These are phyloP conservation scores for Cosmopolites sordidus DNA, from an alignment of 2,888 invertebrate species.

Conservation along the genomic window DNA sequence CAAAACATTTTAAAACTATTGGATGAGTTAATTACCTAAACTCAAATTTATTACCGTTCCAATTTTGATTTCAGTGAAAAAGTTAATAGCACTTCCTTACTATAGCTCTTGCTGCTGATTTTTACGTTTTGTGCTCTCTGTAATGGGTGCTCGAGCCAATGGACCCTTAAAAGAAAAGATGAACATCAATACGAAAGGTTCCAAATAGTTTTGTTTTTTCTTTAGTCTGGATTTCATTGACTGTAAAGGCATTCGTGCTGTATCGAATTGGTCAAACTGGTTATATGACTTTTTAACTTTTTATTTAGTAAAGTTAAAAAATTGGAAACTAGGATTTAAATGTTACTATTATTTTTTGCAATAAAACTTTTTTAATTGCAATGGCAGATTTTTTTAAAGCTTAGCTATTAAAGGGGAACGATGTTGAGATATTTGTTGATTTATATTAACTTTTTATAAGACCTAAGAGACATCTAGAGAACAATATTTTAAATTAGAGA, in stretches of 20 bases:
- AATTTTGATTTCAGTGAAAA: conserved; percentile 11
- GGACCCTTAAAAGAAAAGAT: conserved; percentile 13
- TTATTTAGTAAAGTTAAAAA: too few species aligned
- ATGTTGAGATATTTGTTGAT: too few species aligned
- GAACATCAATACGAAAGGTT: conserved; percentile 12
- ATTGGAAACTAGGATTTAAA: too few species aligned
- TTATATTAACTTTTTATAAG: too few species aligned
- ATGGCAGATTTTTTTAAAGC: too few species aligned
- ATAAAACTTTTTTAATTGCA: too few species aligned
- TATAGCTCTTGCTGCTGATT: conserved; percentile 8
- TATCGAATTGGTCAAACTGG: conserved; percentile 9
- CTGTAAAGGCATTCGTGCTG: conserved; percentile 8
- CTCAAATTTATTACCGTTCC: conserved; percentile 10
- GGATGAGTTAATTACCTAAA: conserved; percentile 12
- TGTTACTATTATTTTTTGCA: too few species aligned
- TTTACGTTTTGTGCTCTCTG: conserved; percentile 15
- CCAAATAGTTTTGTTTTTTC: conserved; percentile 14
- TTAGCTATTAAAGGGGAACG: too few species aligned
- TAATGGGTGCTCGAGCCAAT: conserved; percentile 14
- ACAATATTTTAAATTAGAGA: too few species aligned
- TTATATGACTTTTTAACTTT: conserved; percentile 6
- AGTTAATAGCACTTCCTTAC: conserved; percentile 17
- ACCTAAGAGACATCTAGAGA: too few species aligned
- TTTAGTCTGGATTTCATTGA: conserved; percentile 17
- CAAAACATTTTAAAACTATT: conserved; percentile 13